Evolutionary conservation across 2,113 vertebrate species (phyloP).

Genomic region (Psittacus erithacus): DNA sequence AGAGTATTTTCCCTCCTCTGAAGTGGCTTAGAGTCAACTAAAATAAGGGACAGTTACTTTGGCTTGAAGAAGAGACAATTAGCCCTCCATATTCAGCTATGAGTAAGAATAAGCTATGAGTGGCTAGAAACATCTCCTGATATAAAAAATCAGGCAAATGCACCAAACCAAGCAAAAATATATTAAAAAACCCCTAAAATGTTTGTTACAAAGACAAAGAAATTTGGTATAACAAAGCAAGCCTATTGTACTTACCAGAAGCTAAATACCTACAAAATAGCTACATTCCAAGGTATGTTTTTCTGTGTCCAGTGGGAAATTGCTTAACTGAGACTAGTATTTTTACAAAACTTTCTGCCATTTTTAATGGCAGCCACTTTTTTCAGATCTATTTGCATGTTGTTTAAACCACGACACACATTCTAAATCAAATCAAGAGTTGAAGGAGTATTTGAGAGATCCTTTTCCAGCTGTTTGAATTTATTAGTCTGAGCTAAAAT

Average conservation of each 20-base stretch:
- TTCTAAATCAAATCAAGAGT: conserved; percentile 1
- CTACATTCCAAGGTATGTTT: not conserved
- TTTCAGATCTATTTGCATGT: conserved; percentile 15
- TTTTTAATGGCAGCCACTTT: not conserved
- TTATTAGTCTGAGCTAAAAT: conserved; percentile 34
- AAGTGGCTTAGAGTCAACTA: not conserved
- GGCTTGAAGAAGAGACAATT: not conserved
- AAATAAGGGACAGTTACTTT: not conserved
- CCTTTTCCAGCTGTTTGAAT: conserved; percentile 13
- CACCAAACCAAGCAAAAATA: not conserved
- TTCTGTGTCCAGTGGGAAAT: not conserved
- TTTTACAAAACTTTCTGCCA: conserved; percentile 1
- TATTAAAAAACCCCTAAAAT: not conserved
- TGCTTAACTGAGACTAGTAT: not conserved
- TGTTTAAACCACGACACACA: not conserved
- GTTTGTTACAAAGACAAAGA: not conserved
- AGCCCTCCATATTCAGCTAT: not conserved
- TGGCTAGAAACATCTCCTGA: not conserved
- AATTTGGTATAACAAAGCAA: not conserved
- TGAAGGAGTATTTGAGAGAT: not conserved
- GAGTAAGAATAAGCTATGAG: not conserved
- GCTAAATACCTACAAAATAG: not conserved
- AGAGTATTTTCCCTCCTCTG: not conserved
- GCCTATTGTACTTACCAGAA: not conserved
- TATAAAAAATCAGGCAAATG: not conserved